Evolutionary conservation across 2,113 vertebrate genomes (phyloP).

Genomic region (Pseudolaguvia tuberculata): DNA sequence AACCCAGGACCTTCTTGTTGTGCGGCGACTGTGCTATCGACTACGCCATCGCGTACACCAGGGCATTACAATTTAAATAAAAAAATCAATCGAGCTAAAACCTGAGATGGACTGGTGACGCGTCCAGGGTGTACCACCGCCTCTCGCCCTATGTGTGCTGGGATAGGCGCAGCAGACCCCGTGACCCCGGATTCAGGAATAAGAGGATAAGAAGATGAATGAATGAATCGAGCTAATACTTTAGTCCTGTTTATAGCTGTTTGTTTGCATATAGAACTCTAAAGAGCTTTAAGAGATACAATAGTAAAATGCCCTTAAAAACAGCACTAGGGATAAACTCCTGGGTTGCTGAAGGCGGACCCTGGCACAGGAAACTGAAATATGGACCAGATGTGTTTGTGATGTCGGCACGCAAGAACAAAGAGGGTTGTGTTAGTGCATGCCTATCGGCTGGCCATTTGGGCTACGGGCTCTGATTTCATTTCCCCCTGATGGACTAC

Average conservation of each 20-base stretch:
- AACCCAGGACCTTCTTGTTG: too few species aligned
- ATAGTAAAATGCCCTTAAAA: conserved; percentile 37
- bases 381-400: conserved; percentile 56
- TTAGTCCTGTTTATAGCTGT: conserved; percentile 1
- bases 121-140: too few species aligned
- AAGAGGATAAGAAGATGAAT: too few species aligned
- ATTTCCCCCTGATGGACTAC: conserved; percentile 31
- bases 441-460: conserved; percentile 35
- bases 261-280: neutral
- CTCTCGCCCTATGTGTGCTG: too few species aligned
- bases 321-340: conserved; percentile 31
- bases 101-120: too few species aligned
- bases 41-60: too few species aligned
- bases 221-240: too few species aligned
- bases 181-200: too few species aligned
- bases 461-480: conserved; percentile 40
- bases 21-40: too few species aligned
- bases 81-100: too few species aligned
- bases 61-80: too few species aligned
- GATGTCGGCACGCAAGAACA: conserved; percentile 43
- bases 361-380: conserved; percentile 50
- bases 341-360: conserved; percentile 39
- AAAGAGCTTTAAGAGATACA: conserved; percentile 34
- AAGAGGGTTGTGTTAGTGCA: conserved; percentile 39
- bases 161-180: too few species aligned